A percentile compares a stretch with the other conserved stretches of the same genome.
phyloP scores from a whole-genome alignment of 2,113 vertebrate species.

The Triplophysa rosa region DNA sequence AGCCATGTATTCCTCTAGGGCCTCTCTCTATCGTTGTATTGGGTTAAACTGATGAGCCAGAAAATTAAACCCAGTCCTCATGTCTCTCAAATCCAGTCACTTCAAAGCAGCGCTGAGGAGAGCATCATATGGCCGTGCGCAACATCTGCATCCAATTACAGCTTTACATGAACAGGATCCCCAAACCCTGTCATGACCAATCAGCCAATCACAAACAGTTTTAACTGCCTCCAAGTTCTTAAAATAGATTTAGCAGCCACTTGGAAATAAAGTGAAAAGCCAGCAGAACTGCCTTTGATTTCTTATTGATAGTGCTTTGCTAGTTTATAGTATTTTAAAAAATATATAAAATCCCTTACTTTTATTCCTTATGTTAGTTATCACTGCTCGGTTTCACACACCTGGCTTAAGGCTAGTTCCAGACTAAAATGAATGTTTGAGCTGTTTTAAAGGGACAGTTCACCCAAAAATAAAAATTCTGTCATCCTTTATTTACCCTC shows the following conservation, averaged over 20 bases:
- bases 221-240: background rate
- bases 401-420: too few relatives aligned
- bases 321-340: background rate
- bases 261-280: constrained; percentile 12
- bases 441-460: too few relatives aligned
- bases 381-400: too few relatives aligned
- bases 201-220: constrained; percentile 31
- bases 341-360: background rate
- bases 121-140: constrained; percentile 29
- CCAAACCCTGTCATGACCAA: constrained; percentile 27
- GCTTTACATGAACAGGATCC: constrained; percentile 34
- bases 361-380: too few relatives aligned
- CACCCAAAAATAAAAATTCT: too few relatives aligned
- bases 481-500: too few relatives aligned
- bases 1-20: background rate
- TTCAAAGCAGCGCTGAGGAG: constrained; percentile 14
- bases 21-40: constrained; percentile 11
- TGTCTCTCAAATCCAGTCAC: constrained; percentile 27
- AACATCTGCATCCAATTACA: constrained; percentile 39
- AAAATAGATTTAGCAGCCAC: constrained; percentile 22
- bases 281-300: background rate
- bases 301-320: background rate
- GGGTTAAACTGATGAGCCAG: constrained; percentile 33
- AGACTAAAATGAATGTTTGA: too few relatives aligned
- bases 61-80: constrained; percentile 41